Conservation (phyloP, 2,113 vertebrate species). For the Garra rufa region DNA sequence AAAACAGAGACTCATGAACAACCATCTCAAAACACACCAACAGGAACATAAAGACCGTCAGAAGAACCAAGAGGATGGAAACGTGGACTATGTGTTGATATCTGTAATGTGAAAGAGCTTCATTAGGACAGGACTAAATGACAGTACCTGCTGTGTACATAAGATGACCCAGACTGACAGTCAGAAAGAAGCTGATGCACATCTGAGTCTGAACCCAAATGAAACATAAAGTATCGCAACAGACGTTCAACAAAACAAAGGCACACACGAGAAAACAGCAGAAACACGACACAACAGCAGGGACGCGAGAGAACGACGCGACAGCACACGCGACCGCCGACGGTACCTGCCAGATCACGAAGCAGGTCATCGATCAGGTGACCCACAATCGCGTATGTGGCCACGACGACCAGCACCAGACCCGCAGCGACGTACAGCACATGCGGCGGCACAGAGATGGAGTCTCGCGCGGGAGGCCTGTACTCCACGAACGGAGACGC, state of each 20-base stretch:
- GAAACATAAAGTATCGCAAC: not conserved
- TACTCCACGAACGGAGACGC: constrained; percentile 75
- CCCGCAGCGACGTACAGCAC: constrained; percentile 78
- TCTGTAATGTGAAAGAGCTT: not conserved
- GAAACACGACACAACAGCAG: not conserved
- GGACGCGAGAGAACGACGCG: not conserved
- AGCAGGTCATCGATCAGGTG: constrained; percentile 90
- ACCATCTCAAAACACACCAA: no score
- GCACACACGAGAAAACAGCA: not conserved
- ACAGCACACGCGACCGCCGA: constrained; percentile 28
- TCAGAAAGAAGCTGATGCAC: not conserved
- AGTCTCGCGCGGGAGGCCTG: constrained; percentile 67
- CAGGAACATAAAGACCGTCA: no score
- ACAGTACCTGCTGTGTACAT: not conserved
- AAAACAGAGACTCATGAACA: no score
- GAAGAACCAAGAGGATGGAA: no score
- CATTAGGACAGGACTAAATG: not conserved
- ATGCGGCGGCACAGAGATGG: constrained; percentile 58
- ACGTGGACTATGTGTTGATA: not conserved
- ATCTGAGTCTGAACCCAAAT: not conserved
- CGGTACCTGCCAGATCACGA: constrained; percentile 86
- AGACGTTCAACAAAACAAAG: not conserved
- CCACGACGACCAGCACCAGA: constrained; percentile 75
- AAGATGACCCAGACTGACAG: not conserved
- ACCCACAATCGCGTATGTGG: constrained; percentile 88